A percentile compares a stretch with the other conserved stretches of the same genome.
phyloP scores from a whole-genome alignment of 2,888 invertebrate genomes.

The Pseudolycoriella hygida region DNA sequence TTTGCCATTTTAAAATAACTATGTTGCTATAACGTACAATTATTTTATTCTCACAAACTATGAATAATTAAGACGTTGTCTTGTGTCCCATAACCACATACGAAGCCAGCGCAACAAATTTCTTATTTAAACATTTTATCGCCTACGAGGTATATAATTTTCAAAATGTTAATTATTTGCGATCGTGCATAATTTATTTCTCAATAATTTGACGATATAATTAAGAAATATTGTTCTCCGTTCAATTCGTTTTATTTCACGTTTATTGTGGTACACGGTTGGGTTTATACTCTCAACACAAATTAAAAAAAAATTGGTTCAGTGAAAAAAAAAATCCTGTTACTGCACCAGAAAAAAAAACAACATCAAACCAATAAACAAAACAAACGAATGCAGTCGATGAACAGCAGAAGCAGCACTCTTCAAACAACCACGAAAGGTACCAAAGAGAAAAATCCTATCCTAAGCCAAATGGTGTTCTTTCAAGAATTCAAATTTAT shows the following conservation, averaged over 20 bases:
- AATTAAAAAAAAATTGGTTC: too few species aligned
- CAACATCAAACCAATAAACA: too few species aligned
- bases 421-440: too few species aligned
- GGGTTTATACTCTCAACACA: not conserved
- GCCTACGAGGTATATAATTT: not conserved
- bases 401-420: too few species aligned
- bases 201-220: not conserved
- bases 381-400: too few species aligned
- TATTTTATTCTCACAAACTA: too few species aligned
- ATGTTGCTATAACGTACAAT: too few species aligned
- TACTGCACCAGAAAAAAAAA: too few species aligned
- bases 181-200: not conserved
- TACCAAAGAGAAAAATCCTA: too few species aligned
- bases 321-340: too few species aligned
- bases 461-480: not conserved
- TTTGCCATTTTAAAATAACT: too few species aligned
- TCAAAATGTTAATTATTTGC: not conserved
- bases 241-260: not conserved
- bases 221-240: not conserved
- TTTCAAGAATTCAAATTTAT: conserved; percentile 3
- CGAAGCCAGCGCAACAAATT: not conserved
- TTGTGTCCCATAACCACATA: not conserved
- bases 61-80: not conserved
- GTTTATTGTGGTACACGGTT: too few species aligned
- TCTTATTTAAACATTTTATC: not conserved